Percentiles rank a stretch among this genome's conserved stretches.
Evolutionary conservation across 2,888 invertebrate species (phyloP).

Genomic region (Arrhopalites spinosus): DNA sequence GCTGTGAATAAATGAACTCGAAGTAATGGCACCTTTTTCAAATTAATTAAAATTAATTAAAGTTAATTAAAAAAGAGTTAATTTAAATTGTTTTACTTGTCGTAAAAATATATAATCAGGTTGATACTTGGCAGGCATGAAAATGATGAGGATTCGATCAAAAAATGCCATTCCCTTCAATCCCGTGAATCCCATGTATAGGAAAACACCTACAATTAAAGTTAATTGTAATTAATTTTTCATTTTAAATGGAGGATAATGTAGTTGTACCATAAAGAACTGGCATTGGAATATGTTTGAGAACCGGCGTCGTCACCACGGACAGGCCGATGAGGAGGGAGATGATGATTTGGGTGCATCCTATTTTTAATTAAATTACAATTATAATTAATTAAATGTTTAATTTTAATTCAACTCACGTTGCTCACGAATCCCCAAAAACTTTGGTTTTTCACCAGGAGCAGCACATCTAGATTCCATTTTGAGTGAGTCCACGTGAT

Average conservation of each 20-base stretch:
- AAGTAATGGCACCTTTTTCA: constrained; percentile 71
- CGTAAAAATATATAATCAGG: constrained; percentile 96
- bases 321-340: constrained; percentile 65
- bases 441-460: constrained; percentile 94
- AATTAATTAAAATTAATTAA: too few species aligned
- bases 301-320: constrained; percentile 62
- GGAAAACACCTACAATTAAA: constrained; percentile 92
- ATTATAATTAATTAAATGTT: too few species aligned
- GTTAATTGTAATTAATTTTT: background rate
- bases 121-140: constrained; percentile 98
- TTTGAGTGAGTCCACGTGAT: constrained; percentile 94
- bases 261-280: constrained; percentile 79
- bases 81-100: constrained; percentile 70
- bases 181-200: constrained; percentile 68
- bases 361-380: too few species aligned
- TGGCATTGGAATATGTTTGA: constrained; percentile 64
- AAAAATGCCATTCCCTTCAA: constrained; percentile 92
- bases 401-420: constrained; percentile 61
- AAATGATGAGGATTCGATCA: constrained; percentile 89
- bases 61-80: too few species aligned
- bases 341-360: constrained; percentile 58
- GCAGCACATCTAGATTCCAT: constrained; percentile 94
- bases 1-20: constrained; percentile 89
- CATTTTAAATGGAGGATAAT: too few species aligned
- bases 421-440: constrained; percentile 80